A percentile compares a stretch with the other conserved stretches of the same genome.
Conservation (phyloP, 2,797 vertebrate genomes). For the Trematomus bernacchii region DNA sequence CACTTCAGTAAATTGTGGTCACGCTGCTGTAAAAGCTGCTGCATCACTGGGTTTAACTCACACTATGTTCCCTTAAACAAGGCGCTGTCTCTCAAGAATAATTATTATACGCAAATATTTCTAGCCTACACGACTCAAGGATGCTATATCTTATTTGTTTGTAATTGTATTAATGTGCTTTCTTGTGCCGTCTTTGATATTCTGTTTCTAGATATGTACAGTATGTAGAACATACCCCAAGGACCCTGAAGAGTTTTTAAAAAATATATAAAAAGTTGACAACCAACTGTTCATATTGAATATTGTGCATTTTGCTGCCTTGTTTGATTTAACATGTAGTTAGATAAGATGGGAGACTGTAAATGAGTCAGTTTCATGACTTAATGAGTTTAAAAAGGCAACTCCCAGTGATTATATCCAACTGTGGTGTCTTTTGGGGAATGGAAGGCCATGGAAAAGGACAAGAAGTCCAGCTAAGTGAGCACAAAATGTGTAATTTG, state of each 20-base stretch:
- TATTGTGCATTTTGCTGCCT: slow-evolving; percentile 27
- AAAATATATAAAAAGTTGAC: neutral
- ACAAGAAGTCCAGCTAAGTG: slow-evolving; percentile 9
- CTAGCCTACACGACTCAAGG: neutral
- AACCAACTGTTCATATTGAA: slow-evolving; percentile 1
- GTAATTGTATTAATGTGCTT: no score
- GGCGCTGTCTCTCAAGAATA: slow-evolving; percentile 6
- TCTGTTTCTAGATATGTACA: no score
- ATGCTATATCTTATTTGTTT: neutral
- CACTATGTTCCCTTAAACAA: neutral
- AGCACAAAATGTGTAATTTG: neutral
- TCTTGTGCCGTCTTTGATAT: no score
- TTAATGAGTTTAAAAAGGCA: slow-evolving; percentile 60
- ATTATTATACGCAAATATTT: neutral
- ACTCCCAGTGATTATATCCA: slow-evolving; percentile 69
- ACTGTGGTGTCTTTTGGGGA: slow-evolving; percentile 40
- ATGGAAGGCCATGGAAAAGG: slow-evolving; percentile 19
- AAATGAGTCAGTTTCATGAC: slow-evolving; percentile 57
- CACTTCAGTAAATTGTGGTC: neutral
- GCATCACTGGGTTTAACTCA: neutral
- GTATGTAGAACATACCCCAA: neutral
- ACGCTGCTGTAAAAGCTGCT: neutral
- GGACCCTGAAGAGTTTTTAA: neutral
- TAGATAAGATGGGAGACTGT: slow-evolving; percentile 36
- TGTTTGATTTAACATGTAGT: slow-evolving; percentile 53